These are phyloP conservation scores for Condylura cristata DNA, from an alignment of 2,113 vertebrate species.

Conservation along the genomic window DNA sequence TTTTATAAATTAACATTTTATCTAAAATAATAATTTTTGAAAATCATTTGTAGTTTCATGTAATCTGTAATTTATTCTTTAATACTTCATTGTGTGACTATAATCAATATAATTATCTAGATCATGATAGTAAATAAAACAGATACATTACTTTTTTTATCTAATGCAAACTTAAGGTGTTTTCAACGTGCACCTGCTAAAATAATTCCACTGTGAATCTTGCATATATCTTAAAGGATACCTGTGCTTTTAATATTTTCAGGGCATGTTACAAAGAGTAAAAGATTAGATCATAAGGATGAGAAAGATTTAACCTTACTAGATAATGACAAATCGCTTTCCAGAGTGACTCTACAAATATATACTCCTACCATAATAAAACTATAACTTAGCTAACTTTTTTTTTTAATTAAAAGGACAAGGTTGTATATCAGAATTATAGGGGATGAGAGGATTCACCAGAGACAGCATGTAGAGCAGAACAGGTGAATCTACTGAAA, in stretches of 20 bases:
- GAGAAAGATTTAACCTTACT: background rate
- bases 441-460: too few species aligned
- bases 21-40: background rate
- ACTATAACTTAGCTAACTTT: too few species aligned
- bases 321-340: background rate
- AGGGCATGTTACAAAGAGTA: background rate
- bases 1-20: background rate
- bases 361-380: background rate
- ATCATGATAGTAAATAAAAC: background rate
- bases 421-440: too few species aligned
- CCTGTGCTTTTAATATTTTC: background rate
- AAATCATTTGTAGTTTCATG: background rate
- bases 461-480: too few species aligned
- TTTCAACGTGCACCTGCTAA: background rate
- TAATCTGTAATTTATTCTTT: background rate
- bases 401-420: too few species aligned
- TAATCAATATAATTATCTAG: background rate
- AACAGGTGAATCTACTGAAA: too few species aligned
- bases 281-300: background rate
- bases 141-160: background rate
- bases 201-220: background rate
- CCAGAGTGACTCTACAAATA: background rate
- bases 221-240: background rate
- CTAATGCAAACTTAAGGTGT: background rate
- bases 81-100: background rate